phyloP scores from a whole-genome alignment of 2,888 invertebrate species.

The Chelonus formosanus region DNA sequence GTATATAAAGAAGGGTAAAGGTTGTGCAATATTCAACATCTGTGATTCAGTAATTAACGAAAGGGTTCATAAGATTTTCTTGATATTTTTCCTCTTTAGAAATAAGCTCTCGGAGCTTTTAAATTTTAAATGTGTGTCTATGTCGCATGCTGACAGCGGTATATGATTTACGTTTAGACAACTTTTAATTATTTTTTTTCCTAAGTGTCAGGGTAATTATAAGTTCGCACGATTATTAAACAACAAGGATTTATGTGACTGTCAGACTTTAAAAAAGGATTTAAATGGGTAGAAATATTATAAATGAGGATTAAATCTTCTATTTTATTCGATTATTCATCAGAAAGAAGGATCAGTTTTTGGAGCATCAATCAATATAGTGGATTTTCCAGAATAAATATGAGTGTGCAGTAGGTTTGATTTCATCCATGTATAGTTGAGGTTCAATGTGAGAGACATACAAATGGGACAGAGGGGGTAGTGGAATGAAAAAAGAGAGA shows the following conservation, averaged over 20 bases:
- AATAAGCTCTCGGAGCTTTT: conserved; percentile 30
- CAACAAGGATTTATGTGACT: neutral
- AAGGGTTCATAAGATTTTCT: conserved; percentile 52
- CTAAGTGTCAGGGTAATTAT: neutral
- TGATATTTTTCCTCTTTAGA: conserved; percentile 37
- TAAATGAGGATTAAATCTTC: conserved; percentile 4
- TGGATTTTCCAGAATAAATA: conserved; percentile 36
- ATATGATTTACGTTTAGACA: conserved; percentile 54
- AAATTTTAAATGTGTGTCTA: too few relatives aligned
- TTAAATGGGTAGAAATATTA: neutral
- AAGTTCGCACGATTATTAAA: too few relatives aligned
- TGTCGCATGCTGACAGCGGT: conserved; percentile 44
- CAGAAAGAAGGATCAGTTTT: conserved; percentile 36
- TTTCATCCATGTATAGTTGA: neutral
- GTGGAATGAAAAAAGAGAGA: conserved; percentile 13
- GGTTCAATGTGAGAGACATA: neutral
- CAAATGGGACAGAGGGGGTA: conserved; percentile 12
- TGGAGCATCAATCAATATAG: conserved; percentile 30
- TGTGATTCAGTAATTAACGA: conserved; percentile 63
- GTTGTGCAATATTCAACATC: conserved; percentile 55
- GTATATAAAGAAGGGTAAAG: conserved; percentile 43
- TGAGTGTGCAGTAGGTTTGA: conserved; percentile 3
- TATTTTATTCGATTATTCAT: conserved; percentile 31
- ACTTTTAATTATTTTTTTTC: conserved; percentile 29
- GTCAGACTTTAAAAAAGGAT: conserved; percentile 1